Evolutionary conservation across 2,888 invertebrate genomes (phyloP), one percentile per base, ranked within the genome.

Genomic region (Hydroisotoma schaefferi): DNA sequence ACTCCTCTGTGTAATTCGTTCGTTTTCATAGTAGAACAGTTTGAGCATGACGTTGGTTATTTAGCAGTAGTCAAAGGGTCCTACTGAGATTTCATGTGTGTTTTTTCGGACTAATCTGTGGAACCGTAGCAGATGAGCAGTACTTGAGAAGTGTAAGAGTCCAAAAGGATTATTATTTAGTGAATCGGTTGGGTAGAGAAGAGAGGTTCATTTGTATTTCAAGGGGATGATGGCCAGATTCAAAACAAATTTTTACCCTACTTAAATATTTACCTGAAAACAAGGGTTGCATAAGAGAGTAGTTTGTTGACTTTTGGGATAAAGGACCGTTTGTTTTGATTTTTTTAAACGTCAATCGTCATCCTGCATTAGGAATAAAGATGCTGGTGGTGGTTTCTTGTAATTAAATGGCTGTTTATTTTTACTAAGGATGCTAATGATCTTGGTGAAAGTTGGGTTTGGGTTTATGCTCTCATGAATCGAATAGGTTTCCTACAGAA

Each of bases 91-190:
- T n/a, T n/a, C n/a, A n/a, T n/a, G n/a, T n/a, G n/a, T n/a, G n/a
- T n/a, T 46, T 46, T 46, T 46, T 46, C 46, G 46, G 27, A 22
- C 22, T 52, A 52, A 52, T 52, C 23, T 22, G 29, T 52, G 52
- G 33, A 52, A 52, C 52, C 52, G 37, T 37, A 52, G 33, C 52
- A 52, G 52, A 52, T 52, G 52, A 52, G 37, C 37, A 15, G 37
- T 52, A 52, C 52, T 52, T 52, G 33, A 52, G 33, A n/a, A n/a
- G n/a, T n/a, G n/a, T n/a, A n/a, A n/a, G n/a, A n/a, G n/a, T n/a
- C n/a, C n/a, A n/a, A n/a, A n/a, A n/a, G n/a, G n/a, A n/a, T n/a
- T n/a, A n/a, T n/a, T n/a, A n/a, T n/a, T n/a, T n/a, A n/a, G n/a
- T n/a, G n/a, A n/a, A n/a, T n/a, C n/a, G n/a, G n/a, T n/a, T n/a